Evolutionary conservation across 2,797 vertebrate genomes (phyloP).

Genomic region (Novumbra hubbsi): DNA sequence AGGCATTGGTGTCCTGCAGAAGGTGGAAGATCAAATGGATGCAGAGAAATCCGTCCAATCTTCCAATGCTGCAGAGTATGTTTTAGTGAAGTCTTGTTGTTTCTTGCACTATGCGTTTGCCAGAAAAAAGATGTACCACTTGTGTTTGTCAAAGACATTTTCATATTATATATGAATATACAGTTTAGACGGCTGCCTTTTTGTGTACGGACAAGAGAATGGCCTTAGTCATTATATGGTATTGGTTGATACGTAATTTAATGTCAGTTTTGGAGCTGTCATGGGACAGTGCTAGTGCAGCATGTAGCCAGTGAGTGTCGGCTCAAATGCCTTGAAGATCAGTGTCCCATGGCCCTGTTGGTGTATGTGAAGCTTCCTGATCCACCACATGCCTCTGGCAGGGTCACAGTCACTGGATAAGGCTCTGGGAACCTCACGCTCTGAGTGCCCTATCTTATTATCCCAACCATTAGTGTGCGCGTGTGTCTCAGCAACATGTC

Average conservation of each 20-base stretch:
- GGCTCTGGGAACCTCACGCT: slow-evolving; percentile 56
- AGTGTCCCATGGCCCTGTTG: slow-evolving; percentile 55
- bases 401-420: slow-evolving; percentile 66
- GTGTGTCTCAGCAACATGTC: not conserved
- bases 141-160: too few relatives aligned
- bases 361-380: slow-evolving; percentile 53
- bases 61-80: not conserved
- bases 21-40: too few relatives aligned
- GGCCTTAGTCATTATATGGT: not conserved
- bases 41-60: too few relatives aligned
- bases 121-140: too few relatives aligned
- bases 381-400: slow-evolving; percentile 70
- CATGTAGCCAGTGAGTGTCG: slow-evolving; percentile 53
- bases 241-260: not conserved
- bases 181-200: not conserved
- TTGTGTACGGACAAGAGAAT: not conserved
- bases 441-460: slow-evolving; percentile 41
- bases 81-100: not conserved
- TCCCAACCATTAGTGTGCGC: slow-evolving; percentile 16
- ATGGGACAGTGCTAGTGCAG: slow-evolving; percentile 26
- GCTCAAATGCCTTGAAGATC: slow-evolving; percentile 58
- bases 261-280: not conserved
- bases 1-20: too few relatives aligned
- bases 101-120: not conserved
- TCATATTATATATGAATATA: too few relatives aligned